Conservation (phyloP, 2,888 invertebrate genomes). For the Polylopha cassiicola region DNA sequence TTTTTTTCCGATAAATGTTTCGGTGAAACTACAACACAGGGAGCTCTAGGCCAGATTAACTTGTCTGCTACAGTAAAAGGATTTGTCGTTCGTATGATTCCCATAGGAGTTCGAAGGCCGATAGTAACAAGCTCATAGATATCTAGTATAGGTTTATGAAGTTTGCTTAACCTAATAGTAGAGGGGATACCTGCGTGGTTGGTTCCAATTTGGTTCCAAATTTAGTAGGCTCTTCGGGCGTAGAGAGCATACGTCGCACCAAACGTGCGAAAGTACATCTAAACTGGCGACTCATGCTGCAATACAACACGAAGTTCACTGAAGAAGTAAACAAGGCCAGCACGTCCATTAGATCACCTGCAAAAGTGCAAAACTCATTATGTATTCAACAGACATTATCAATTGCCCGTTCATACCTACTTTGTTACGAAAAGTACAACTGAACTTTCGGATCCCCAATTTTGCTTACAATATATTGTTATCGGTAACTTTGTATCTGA, state of each 20-base stretch:
- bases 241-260: constrained; percentile 75
- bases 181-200: constrained; percentile 60
- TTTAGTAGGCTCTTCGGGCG: constrained; percentile 59
- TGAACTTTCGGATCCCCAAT: constrained; percentile 7
- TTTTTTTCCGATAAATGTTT: background rate
- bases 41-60: constrained; percentile 7
- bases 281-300: constrained; percentile 95
- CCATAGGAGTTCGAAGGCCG: constrained; percentile 7
- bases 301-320: constrained; percentile 94
- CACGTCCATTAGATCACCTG: constrained; percentile 92
- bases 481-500: constrained; percentile 15
- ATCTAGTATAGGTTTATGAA: background rate
- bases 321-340: constrained; percentile 93
- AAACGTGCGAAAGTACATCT: constrained; percentile 86
- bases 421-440: too few relatives aligned
- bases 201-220: constrained; percentile 61
- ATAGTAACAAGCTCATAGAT: constrained; percentile 1
- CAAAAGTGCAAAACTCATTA: too few relatives aligned
- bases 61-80: constrained; percentile 16
- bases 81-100: constrained; percentile 14
- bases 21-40: background rate
- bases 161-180: background rate
- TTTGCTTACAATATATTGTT: constrained; percentile 7
- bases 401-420: too few relatives aligned
- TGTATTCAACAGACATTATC: too few relatives aligned